These are phyloP conservation scores for Callithrix jacchus DNA, from an alignment of 2,113 vertebrate species.

Conservation along the genomic window DNA sequence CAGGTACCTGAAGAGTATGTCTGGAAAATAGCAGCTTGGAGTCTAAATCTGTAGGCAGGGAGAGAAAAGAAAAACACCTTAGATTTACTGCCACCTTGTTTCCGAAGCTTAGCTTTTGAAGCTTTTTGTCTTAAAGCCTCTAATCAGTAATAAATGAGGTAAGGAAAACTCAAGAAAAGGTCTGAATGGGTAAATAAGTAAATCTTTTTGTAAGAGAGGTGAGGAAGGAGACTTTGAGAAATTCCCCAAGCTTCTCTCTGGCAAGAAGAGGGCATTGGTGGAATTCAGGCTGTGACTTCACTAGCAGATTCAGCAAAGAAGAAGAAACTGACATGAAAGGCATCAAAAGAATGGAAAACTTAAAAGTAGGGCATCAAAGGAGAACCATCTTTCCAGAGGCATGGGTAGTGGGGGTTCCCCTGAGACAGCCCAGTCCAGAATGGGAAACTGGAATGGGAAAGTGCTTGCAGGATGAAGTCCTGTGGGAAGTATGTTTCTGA, in stretches of 20 bases:
- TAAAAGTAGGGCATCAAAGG: constrained; percentile 69
- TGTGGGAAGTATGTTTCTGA: constrained; percentile 49
- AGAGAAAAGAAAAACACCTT: background rate
- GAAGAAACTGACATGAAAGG: constrained; percentile 25
- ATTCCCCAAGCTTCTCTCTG: background rate
- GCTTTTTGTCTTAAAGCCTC: background rate
- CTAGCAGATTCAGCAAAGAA: background rate
- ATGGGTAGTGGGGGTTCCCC: background rate
- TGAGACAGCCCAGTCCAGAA: constrained; percentile 77
- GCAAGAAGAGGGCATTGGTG: background rate
- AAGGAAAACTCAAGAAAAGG: background rate
- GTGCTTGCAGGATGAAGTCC: constrained; percentile 59
- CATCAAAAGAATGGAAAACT: constrained; percentile 19
- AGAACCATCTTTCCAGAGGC: constrained; percentile 73
- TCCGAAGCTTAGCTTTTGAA: background rate
- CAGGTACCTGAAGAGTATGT: constrained; percentile 39
- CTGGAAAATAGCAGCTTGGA: constrained; percentile 11
- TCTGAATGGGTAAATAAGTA: background rate
- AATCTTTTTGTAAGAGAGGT: background rate
- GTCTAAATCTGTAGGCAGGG: constrained; percentile 27
- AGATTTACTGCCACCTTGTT: background rate
- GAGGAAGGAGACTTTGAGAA: background rate
- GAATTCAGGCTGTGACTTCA: background rate
- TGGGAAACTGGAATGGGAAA: constrained; percentile 43
- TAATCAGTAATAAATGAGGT: background rate